Evolutionary conservation across 2,113 vertebrate species (phyloP).

Genomic region (Panthera leo): DNA sequence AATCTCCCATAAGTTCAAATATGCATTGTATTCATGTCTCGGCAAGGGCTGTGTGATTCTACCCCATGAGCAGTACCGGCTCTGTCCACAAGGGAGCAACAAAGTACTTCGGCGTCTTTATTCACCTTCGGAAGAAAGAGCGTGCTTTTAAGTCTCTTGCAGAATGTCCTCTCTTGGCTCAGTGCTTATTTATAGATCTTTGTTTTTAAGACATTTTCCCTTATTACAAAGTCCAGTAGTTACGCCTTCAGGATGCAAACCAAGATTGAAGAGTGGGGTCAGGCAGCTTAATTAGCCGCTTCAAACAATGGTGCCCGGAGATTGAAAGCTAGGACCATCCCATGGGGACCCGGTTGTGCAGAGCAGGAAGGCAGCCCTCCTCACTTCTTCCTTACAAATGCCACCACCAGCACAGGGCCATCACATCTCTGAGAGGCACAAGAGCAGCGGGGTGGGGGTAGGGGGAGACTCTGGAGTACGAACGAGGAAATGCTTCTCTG

Average conservation of each 20-base stretch:
- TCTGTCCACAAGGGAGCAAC: slow-evolving; percentile 57
- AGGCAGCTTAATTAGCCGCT: not conserved
- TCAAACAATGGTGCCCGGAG: not conserved
- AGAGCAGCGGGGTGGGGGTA: not conserved
- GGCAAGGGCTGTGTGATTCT: not conserved
- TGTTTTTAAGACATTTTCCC: not conserved
- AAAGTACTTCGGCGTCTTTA: not conserved
- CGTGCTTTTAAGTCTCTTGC: not conserved
- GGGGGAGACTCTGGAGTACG: not conserved
- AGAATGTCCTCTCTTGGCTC: not conserved
- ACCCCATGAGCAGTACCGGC: slow-evolving; percentile 28
- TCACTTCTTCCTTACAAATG: not conserved
- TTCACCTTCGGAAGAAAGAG: not conserved
- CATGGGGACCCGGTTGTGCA: not conserved
- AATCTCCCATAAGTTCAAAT: not conserved
- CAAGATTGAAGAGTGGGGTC: not conserved
- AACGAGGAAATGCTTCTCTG: not conserved
- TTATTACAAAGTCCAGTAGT: not conserved
- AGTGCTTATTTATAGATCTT: not conserved
- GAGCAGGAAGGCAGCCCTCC: not conserved
- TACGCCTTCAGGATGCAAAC: not conserved
- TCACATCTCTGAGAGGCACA: not conserved
- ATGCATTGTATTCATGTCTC: not conserved
- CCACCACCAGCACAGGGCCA: not conserved
- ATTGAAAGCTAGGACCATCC: not conserved